These are phyloP conservation scores for Holacanthella duospinosa DNA, from an alignment of 2,888 invertebrate genomes.

Conservation along the genomic window DNA sequence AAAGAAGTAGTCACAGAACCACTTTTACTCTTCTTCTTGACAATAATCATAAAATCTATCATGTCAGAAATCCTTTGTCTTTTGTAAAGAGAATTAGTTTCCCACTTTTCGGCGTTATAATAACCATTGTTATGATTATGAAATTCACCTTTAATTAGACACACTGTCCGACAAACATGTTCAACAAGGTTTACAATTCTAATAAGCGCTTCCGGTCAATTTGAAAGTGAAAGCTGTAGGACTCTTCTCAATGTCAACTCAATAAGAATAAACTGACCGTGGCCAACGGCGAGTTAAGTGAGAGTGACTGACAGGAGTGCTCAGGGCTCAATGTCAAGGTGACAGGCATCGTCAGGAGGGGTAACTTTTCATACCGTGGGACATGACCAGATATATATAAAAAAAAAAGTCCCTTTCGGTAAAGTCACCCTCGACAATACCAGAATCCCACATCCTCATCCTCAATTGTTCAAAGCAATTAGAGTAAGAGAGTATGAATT, in stretches of 20 bases:
- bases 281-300: no score
- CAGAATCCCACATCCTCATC: no score
- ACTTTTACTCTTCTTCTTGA: background rate
- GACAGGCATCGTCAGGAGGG: no score
- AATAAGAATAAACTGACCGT: background rate
- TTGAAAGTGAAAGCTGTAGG: constrained; percentile 68
- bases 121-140: background rate
- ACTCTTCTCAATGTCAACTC: constrained; percentile 83
- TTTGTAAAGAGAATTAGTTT: no score
- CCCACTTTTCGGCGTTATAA: no score
- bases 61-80: no score
- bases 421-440: no score
- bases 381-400: no score
- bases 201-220: constrained; percentile 45
- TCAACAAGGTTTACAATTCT: constrained; percentile 6
- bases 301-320: background rate
- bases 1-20: constrained; percentile 51
- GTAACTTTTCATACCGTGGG: no score
- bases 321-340: background rate
- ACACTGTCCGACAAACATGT: background rate
- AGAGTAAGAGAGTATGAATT: no score
- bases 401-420: no score
- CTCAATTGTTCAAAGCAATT: no score
- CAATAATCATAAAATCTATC: background rate
- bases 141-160: background rate